phyloP scores from a whole-genome alignment of 35 echinoderm and acorn worm genomes.

The Stichopus chloronotus region DNA sequence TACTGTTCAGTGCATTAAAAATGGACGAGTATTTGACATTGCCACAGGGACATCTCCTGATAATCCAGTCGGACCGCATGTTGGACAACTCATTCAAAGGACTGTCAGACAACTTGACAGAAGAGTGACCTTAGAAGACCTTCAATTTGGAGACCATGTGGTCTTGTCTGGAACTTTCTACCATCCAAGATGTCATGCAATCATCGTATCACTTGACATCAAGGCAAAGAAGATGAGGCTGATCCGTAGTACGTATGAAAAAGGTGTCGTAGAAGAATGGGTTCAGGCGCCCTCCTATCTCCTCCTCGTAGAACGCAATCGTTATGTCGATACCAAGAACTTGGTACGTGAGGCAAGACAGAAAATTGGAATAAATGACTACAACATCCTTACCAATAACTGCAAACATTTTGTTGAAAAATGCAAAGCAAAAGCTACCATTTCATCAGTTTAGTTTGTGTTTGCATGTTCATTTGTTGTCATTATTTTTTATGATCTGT shows the following conservation, averaged over 20 bases:
- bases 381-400: constrained; percentile 49
- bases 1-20: not conserved
- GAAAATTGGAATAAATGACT: not conserved
- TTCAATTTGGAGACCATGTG: constrained; percentile 52
- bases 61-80: not conserved
- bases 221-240: constrained; percentile 1
- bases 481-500: too few relatives aligned
- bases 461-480: too few relatives aligned
- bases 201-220: not conserved
- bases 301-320: not conserved
- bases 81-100: not conserved
- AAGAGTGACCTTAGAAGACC: constrained; percentile 3
- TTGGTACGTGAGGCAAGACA: constrained; percentile 34
- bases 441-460: too few relatives aligned
- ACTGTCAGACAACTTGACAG: not conserved
- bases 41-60: not conserved
- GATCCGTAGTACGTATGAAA: constrained; percentile 53
- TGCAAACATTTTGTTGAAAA: constrained; percentile 60
- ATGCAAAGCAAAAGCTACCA: constrained; percentile 41
- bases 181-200: constrained; percentile 68
- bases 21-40: not conserved
- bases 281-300: not conserved
- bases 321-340: not conserved
- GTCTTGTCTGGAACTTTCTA: constrained; percentile 13
- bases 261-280: constrained; percentile 60